A percentile compares a stretch with the other conserved stretches of the same genome.
phyloP scores from a whole-genome alignment of 2,888 invertebrate species.

The Oscheius sp. region DNA sequence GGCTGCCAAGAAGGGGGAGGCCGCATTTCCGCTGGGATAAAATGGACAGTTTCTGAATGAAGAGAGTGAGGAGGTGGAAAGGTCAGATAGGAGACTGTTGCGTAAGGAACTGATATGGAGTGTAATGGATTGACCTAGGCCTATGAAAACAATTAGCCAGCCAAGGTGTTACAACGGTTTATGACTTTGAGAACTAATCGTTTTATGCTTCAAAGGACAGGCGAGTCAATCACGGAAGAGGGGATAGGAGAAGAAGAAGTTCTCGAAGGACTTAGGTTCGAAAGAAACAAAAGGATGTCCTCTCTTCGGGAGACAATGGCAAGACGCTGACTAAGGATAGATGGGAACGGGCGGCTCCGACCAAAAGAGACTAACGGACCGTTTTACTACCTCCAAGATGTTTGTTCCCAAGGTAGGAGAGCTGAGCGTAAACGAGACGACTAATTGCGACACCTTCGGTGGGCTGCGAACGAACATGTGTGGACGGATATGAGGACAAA shows the following conservation, averaged over 20 bases:
- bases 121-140: not conserved
- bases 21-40: slow-evolving; percentile 36
- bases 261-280: not conserved
- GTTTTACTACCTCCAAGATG: no score
- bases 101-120: slow-evolving; percentile 4
- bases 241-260: not conserved
- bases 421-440: not conserved
- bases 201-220: no score
- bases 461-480: slow-evolving; percentile 25
- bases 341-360: not conserved
- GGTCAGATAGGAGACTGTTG: slow-evolving; percentile 13
- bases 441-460: slow-evolving; percentile 23
- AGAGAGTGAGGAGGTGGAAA: no score
- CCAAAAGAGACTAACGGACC: not conserved
- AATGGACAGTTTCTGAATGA: slow-evolving; percentile 39
- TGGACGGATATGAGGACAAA: slow-evolving; percentile 14
- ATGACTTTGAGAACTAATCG: not conserved
- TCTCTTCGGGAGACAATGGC: not conserved
- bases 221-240: no score
- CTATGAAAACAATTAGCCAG: slow-evolving; percentile 17
- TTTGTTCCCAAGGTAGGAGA: not conserved
- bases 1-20: slow-evolving; percentile 55
- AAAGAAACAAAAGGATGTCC: slow-evolving; percentile 7
- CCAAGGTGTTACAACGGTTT: slow-evolving; percentile 12
- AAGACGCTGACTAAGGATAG: not conserved